Evolutionary conservation across 2,888 invertebrate genomes (phyloP), one percentile per base, ranked within the genome.

Genomic region (Sepioteuthis lessoniana): DNA sequence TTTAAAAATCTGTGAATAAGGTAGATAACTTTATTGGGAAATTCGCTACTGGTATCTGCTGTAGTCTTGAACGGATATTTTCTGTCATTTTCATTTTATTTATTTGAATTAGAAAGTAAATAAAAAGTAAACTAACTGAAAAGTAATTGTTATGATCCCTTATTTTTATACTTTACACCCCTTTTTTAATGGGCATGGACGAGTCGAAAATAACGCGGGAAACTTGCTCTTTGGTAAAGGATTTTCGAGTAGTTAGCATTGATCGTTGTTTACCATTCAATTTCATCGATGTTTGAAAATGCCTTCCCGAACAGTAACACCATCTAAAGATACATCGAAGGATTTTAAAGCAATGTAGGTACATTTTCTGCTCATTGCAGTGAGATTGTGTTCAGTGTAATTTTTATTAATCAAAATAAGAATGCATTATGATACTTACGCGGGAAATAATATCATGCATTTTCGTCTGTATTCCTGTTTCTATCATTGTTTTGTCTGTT

Each of bases 201-300:
- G 5, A 76, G 76, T 35, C 76, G 76, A 76, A 76, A 76, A 76
- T 76, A 76, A 76, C 76, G 76, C 76, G 76, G 76, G 76, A 76
- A 76, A 76, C 76, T 76, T n/a, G 76, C 76, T 13, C 16, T 76
- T 76, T 10, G 76, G n/a, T 76, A 13, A 16, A 8, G n/a, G n/a
- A 25, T 2, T 76, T 76, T 19, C 16, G n/a, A 16, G 76, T 76
- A 16, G 13, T 3, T 16, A n/a, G n/a, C n/a, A n/a, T 13, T 4
- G 76, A 76, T 16, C n/a, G 55, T 55, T 55, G 55, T 55, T 55
- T 55, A 55, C 55, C 55, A 55, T 55, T 55, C 55, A 21, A 25
- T 76, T 76, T 76, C n/a, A n/a, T 76, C 35, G n/a, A 76, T 76
- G 76, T 76, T n/a, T 76, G 76, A 76, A 76, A 35, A 76, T 76